Conservation (phyloP, 2,888 invertebrate species). For the Mylabris sibirica region DNA sequence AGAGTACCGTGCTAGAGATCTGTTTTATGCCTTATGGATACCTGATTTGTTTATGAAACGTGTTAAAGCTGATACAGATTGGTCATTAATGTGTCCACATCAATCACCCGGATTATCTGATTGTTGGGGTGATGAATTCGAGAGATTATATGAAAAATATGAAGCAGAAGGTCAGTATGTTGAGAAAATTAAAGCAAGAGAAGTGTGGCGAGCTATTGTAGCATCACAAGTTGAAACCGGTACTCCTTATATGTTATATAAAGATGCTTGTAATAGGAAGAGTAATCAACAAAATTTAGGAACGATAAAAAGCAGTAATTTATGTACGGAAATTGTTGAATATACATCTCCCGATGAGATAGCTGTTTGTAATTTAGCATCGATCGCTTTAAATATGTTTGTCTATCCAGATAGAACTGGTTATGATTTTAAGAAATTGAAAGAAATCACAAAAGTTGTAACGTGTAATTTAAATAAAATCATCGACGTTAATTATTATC, state of each 20-base stretch:
- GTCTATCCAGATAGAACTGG: constrained; percentile 76
- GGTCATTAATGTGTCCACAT: constrained; percentile 98
- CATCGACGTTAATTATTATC: constrained; percentile 96
- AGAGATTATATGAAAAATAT: constrained; percentile 84
- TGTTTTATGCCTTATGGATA: constrained; percentile 98
- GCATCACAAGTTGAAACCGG: constrained; percentile 97
- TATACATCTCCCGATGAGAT: constrained; percentile 92
- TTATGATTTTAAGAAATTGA: constrained; percentile 88
- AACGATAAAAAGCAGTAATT: constrained; percentile 96
- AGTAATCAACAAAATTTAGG: constrained; percentile 98
- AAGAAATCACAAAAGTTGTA: constrained; percentile 87
- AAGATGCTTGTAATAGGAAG: constrained; percentile 96
- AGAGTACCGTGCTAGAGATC: constrained; percentile 90
- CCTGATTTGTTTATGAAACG: constrained; percentile 98
- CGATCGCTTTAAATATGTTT: constrained; percentile 95
- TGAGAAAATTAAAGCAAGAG: constrained; percentile 78
- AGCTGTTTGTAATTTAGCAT: constrained; percentile 98
- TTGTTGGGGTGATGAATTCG: constrained; percentile 95
- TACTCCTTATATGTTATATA: constrained; percentile 96
- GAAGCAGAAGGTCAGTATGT: constrained; percentile 78
- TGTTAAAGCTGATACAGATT: constrained; percentile 81
- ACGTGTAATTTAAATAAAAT: constrained; percentile 95
- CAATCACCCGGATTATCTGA: constrained; percentile 90
- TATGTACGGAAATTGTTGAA: constrained; percentile 98
- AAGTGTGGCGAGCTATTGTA: constrained; percentile 93